These are phyloP conservation scores for Plebejus melissa DNA, from an alignment of 2,888 invertebrate genomes.

Conservation along the genomic window DNA sequence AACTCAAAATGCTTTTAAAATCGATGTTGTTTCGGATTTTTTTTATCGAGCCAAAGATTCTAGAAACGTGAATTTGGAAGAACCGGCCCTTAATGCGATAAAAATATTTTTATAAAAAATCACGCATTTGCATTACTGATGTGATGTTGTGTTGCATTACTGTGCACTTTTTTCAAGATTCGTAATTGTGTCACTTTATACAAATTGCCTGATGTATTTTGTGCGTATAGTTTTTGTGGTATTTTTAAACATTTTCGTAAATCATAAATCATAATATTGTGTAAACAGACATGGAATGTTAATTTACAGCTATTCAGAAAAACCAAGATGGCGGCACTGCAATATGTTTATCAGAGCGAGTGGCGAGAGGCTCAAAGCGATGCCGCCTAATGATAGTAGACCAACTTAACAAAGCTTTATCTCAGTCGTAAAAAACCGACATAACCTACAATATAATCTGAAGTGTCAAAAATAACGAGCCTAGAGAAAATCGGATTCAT, in stretches of 20 bases:
- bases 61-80: no score
- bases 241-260: not conserved
- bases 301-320: not conserved
- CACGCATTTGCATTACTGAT: no score
- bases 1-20: no score
- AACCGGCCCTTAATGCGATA: no score
- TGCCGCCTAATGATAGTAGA: slow-evolving; percentile 42
- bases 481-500: slow-evolving; percentile 10
- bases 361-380: slow-evolving; percentile 37
- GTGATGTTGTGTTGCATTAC: no score
- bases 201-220: no score
- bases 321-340: not conserved
- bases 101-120: no score
- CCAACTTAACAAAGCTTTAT: slow-evolving; percentile 46
- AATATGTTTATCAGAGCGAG: slow-evolving; percentile 22
- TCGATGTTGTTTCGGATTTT: no score
- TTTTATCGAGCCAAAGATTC: no score
- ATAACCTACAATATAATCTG: slow-evolving; percentile 29
- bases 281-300: not conserved
- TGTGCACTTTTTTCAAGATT: no score
- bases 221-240: no score
- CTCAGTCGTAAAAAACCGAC: slow-evolving; percentile 51
- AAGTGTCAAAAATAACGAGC: slow-evolving; percentile 15
- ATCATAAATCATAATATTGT: not conserved
- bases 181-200: no score